Base-by-base conservation (phyloP, 2,888 invertebrate species). In the Glaucopsyche alexis region DNA sequence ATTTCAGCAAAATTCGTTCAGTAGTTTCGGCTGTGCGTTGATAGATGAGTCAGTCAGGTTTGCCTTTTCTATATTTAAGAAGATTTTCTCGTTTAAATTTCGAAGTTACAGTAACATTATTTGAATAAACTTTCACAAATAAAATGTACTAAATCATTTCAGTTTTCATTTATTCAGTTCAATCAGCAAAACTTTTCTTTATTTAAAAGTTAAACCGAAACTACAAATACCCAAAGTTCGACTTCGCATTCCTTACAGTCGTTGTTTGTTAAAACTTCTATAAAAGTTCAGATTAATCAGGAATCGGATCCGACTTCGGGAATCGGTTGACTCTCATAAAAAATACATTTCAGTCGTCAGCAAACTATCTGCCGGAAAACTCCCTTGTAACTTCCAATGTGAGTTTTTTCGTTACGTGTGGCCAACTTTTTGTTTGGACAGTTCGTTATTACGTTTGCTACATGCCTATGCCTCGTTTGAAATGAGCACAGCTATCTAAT, bases 251-350 rank as follows among this genome's bases (percentile, higher is more conserved):
- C 60, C 60, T 60, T 29, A 38, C 47, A 47, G 42, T 42, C 42
- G 60, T 60, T 60, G 60, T 60, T 60, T 60, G 60, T 13, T 29
- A 60, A 14, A 38, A 60, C 13, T 67, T 16, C 11, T 13, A 45
- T 19, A 67, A 67, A 67, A 67, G 67, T 67, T 67, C 45, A 67
- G 67, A 67, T 67, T 67, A 67, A 67, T 67, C 67, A 67, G 67
- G 45, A 67, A 67, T 45, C 60, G 60, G 19, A 60, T 38, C 60
- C 29, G 29, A 60, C 13, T 60, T 38, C 38, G 60, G 60, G 8
- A 45, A 45, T 67, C 45, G 67, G 45, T 67, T 16, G 67, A 67
- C 13, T 67, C 67, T 45, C 67, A 67, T 67, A 67, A 67, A 67
- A 67, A 67, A 67, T 67, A 13, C 67, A 45, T 67, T 67, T 42